These are phyloP conservation scores for Oxyteleia sp. DNA, from an alignment of 2,888 invertebrate species.

Conservation along the genomic window DNA sequence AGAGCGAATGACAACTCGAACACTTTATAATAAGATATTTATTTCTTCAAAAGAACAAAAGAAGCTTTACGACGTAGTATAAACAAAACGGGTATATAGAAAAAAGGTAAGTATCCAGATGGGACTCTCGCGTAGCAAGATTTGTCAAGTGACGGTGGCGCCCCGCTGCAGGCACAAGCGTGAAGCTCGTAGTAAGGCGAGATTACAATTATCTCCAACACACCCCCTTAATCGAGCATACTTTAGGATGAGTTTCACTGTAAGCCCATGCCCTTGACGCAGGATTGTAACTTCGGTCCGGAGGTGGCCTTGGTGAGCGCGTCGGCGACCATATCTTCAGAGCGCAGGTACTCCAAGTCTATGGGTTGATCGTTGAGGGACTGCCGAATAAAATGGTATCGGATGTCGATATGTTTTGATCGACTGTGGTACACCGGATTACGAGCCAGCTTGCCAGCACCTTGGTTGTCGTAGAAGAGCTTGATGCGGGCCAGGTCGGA, in stretches of 20 bases:
- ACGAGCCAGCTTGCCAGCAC: slow-evolving; percentile 52
- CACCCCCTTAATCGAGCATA: slow-evolving; percentile 64
- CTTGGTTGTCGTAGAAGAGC: slow-evolving; percentile 64
- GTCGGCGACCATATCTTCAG: slow-evolving; percentile 59
- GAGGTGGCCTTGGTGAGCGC: slow-evolving; percentile 57
- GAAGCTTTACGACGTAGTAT: too few species aligned
- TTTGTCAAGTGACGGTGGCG: too few species aligned
- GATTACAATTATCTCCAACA: slow-evolving; percentile 51
- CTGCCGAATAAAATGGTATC: slow-evolving; percentile 58
- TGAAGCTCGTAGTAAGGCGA: too few species aligned
- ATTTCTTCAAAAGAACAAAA: too few species aligned
- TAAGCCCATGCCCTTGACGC: slow-evolving; percentile 32
- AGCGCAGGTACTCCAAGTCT: slow-evolving; percentile 33
- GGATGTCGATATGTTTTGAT: slow-evolving; percentile 65
- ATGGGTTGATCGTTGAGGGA: slow-evolving; percentile 30
- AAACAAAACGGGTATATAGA: too few species aligned
- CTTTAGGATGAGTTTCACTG: not conserved
- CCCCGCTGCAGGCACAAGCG: too few species aligned
- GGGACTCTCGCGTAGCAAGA: too few species aligned
- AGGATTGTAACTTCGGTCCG: slow-evolving; percentile 27
- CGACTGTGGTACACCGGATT: slow-evolving; percentile 64
- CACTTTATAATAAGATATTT: too few species aligned
- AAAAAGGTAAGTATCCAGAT: too few species aligned
- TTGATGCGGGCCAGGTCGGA: slow-evolving; percentile 1
- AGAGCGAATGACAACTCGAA: too few species aligned